Conservation (phyloP, 2,888 invertebrate genomes). For the Nowickia ferox region DNA sequence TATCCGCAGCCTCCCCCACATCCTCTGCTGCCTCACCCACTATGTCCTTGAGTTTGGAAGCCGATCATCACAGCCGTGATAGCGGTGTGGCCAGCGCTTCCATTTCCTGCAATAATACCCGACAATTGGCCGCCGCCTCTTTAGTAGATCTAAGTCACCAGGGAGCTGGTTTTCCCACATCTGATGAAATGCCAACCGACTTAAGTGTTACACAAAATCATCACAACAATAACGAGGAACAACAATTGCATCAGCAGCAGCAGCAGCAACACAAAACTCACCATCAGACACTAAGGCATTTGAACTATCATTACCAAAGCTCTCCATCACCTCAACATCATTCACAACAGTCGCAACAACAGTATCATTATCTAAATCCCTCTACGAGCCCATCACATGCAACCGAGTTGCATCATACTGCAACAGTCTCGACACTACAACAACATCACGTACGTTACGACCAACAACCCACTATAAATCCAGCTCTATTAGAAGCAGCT, state of each 20-base stretch:
- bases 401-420: constrained; percentile 74
- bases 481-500: constrained; percentile 82
- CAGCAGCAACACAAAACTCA: constrained; percentile 82
- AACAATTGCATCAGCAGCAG: constrained; percentile 38
- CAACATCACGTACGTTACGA: constrained; percentile 41
- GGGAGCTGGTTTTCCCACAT: constrained; percentile 47
- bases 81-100: constrained; percentile 80
- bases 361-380: constrained; percentile 54
- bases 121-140: constrained; percentile 60
- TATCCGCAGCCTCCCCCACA: constrained; percentile 71
- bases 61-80: constrained; percentile 80
- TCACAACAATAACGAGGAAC: constrained; percentile 48
- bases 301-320: constrained; percentile 65
- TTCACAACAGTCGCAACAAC: constrained; percentile 48
- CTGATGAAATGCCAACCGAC: constrained; percentile 80
- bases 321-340: constrained; percentile 76
- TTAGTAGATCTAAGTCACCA: constrained; percentile 60
- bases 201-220: constrained; percentile 76
- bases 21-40: constrained; percentile 74
- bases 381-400: constrained; percentile 35
- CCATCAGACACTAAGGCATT: constrained; percentile 47
- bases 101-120: constrained; percentile 75
- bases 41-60: constrained; percentile 74
- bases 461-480: constrained; percentile 80
- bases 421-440: constrained; percentile 11